These are phyloP conservation scores for Phycodurus eques DNA, from an alignment of 2,113 vertebrate species.

Conservation along the genomic window DNA sequence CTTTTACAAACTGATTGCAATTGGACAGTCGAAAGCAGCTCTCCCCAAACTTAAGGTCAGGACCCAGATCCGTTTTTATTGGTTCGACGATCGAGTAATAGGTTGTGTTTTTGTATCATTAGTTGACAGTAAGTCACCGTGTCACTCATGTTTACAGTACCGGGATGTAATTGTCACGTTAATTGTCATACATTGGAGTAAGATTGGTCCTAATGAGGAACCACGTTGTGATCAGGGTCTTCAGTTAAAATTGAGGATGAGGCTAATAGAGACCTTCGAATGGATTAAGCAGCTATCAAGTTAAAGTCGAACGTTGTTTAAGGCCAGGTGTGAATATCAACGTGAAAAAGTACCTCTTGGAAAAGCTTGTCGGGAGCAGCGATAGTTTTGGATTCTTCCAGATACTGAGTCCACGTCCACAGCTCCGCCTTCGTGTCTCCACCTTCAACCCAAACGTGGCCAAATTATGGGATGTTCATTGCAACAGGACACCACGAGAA, in stretches of 20 bases:
- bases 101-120: not conserved
- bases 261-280: too few relatives aligned
- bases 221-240: too few relatives aligned
- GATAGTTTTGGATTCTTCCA: slow-evolving; percentile 87
- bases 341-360: slow-evolving; percentile 79
- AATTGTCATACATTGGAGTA: too few relatives aligned
- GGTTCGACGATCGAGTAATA: not conserved
- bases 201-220: too few relatives aligned
- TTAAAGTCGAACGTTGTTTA: not conserved
- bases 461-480: not conserved
- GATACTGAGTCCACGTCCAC: slow-evolving; percentile 90
- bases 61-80: not conserved
- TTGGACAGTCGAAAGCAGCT: too few relatives aligned
- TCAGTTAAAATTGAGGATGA: too few relatives aligned
- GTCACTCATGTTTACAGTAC: too few relatives aligned
- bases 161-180: too few relatives aligned
- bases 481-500: not conserved
- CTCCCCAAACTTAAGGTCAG: not conserved
- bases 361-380: slow-evolving; percentile 91
- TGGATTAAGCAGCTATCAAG: too few relatives aligned
- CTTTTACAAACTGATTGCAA: too few relatives aligned
- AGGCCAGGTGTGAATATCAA: not conserved
- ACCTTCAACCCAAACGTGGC: slow-evolving; percentile 50
- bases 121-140: not conserved
- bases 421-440: slow-evolving; percentile 83